Percentiles rank a stretch among this genome's conserved stretches.
These are phyloP conservation scores for Morpho deidamia DNA, from an alignment of 2,888 invertebrate genomes.

Conservation along the genomic window DNA sequence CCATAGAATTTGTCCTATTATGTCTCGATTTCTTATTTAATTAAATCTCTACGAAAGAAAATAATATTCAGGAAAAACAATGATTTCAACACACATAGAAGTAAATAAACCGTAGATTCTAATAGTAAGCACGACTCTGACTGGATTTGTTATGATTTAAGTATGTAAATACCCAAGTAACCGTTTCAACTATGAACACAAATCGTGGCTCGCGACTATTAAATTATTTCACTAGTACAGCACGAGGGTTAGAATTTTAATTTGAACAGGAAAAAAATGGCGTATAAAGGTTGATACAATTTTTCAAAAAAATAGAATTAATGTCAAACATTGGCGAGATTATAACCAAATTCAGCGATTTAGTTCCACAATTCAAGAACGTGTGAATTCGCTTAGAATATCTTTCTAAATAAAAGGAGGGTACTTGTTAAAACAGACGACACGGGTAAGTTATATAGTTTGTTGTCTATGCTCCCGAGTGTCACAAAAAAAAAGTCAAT, in stretches of 20 bases:
- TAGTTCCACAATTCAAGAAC: slow-evolving; percentile 6
- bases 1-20: slow-evolving; percentile 53
- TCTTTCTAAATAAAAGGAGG: slow-evolving; percentile 18
- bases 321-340: slow-evolving; percentile 38
- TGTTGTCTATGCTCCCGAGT: slow-evolving; percentile 61
- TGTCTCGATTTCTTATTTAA: slow-evolving; percentile 63
- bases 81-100: slow-evolving; percentile 66
- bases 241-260: slow-evolving; percentile 52
- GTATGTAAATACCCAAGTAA: slow-evolving; percentile 54
- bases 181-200: slow-evolving; percentile 73
- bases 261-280: slow-evolving; percentile 52
- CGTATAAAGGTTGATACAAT: slow-evolving; percentile 48
- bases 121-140: slow-evolving; percentile 44
- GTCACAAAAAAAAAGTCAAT: slow-evolving; percentile 54
- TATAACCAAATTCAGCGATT: slow-evolving; percentile 43
- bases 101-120: slow-evolving; percentile 41
- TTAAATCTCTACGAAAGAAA: slow-evolving; percentile 55
- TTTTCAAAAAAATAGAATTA: no score
- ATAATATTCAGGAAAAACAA: slow-evolving; percentile 47
- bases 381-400: slow-evolving; percentile 39
- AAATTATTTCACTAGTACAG: slow-evolving; percentile 59
- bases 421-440: slow-evolving; percentile 25
- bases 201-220: slow-evolving; percentile 66
- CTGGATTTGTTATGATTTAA: slow-evolving; percentile 45
- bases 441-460: slow-evolving; percentile 45